These are phyloP conservation scores for Thymelicus acteon DNA, from an alignment of 2,888 invertebrate species.

Conservation along the genomic window DNA sequence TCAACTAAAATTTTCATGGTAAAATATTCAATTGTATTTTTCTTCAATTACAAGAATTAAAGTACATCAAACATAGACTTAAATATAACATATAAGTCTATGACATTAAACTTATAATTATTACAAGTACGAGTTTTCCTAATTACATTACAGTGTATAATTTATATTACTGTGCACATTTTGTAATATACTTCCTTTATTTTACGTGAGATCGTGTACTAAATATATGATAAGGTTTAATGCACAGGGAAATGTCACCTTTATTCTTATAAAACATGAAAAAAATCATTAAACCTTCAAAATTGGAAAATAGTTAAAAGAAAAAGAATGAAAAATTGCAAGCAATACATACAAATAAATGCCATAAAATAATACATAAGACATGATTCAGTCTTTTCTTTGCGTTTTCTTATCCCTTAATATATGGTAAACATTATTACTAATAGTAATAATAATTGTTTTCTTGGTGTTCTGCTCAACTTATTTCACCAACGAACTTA, in stretches of 20 bases:
- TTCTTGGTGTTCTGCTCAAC: conserved; percentile 26
- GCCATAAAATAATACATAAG: conserved; percentile 39
- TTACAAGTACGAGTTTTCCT: too few relatives aligned
- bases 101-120: too few relatives aligned
- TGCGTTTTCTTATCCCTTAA: conserved; percentile 40
- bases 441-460: conserved; percentile 11
- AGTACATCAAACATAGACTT: too few relatives aligned
- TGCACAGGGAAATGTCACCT: background rate
- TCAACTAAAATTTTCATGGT: too few relatives aligned
- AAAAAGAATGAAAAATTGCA: background rate
- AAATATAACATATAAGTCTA: too few relatives aligned
- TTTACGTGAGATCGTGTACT: conserved; percentile 35
- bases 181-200: conserved; percentile 6
- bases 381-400: conserved; percentile 70
- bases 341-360: conserved; percentile 39
- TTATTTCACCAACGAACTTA: background rate
- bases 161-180: conserved; percentile 6
- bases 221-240: background rate
- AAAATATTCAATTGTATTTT: too few relatives aligned
- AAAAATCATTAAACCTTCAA: background rate
- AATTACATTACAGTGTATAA: too few relatives aligned
- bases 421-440: conserved; percentile 23
- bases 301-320: background rate
- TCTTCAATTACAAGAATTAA: too few relatives aligned
- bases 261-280: too few relatives aligned